Conservation (phyloP, 2,113 vertebrate genomes). For the Amazona guildingii region DNA sequence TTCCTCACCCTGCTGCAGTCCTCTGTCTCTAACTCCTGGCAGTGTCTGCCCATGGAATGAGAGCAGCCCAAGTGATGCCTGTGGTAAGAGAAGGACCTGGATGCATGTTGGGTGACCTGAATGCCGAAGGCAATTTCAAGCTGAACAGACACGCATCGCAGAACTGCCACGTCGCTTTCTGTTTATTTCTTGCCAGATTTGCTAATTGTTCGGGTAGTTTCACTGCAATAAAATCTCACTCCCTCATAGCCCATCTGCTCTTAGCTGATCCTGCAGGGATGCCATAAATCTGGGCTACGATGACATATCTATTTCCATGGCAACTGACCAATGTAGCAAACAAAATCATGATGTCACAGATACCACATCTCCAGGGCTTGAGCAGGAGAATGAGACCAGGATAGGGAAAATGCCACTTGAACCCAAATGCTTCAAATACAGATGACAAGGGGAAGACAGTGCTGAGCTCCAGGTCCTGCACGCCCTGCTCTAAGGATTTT, state of each 20-base stretch:
- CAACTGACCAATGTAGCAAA: constrained; percentile 60
- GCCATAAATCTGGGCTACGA: constrained; percentile 60
- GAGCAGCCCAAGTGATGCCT: neutral
- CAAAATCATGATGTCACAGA: constrained; percentile 35
- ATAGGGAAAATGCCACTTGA: neutral
- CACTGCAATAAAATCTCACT: constrained; percentile 56
- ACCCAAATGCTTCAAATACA: neutral
- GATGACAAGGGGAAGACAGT: neutral
- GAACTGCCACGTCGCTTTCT: constrained; percentile 13
- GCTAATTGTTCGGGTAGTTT: constrained; percentile 60
- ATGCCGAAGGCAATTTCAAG: neutral
- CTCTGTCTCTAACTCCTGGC: neutral
- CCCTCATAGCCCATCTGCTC: constrained; percentile 67
- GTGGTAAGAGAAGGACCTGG: neutral
- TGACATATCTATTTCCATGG: constrained; percentile 56
- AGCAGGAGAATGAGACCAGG: neutral
- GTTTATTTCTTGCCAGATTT: constrained; percentile 58
- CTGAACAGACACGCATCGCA: neutral
- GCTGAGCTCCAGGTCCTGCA: neutral
- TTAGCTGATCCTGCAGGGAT: constrained; percentile 58
- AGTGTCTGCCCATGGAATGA: neutral
- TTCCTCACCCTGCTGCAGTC: neutral
- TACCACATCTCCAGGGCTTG: neutral
- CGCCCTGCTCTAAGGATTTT: neutral
- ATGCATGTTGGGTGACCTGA: neutral